Evolutionary conservation across 2,113 vertebrate genomes (phyloP).

Genomic region (Hippocampus mohnikei): DNA sequence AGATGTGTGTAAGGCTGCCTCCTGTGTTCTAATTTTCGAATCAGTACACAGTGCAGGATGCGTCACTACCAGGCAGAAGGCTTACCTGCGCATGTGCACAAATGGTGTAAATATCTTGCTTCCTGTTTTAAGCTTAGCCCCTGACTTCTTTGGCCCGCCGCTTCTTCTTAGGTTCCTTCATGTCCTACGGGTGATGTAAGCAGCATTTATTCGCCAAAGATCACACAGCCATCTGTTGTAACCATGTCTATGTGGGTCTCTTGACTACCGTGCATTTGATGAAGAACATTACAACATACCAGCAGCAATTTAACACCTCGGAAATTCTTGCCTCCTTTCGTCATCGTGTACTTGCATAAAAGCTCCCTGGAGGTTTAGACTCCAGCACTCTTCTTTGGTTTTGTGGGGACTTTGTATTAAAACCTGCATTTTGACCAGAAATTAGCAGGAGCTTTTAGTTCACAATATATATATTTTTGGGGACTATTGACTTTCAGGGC

Average conservation of each 20-base stretch:
- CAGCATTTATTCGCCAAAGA: slow-evolving; percentile 29
- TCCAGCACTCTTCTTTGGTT: neutral
- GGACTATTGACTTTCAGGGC: neutral
- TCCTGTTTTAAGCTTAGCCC: slow-evolving; percentile 6
- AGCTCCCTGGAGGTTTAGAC: neutral
- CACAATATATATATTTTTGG: too few species aligned
- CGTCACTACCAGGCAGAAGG: slow-evolving; percentile 3
- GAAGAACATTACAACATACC: slow-evolving; percentile 3
- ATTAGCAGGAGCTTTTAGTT: neutral
- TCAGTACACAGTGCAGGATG: neutral
- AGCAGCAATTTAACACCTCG: neutral
- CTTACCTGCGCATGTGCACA: neutral
- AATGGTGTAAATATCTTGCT: slow-evolving; percentile 11
- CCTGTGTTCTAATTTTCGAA: slow-evolving; percentile 9
- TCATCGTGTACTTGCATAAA: neutral
- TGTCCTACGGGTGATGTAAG: slow-evolving; percentile 25
- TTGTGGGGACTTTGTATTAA: neutral
- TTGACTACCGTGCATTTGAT: slow-evolving; percentile 19
- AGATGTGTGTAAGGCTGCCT: slow-evolving; percentile 1
- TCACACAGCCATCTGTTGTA: slow-evolving; percentile 37
- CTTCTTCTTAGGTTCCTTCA: slow-evolving; percentile 13
- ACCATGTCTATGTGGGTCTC: slow-evolving; percentile 21
- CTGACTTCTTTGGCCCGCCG: slow-evolving; percentile 19
- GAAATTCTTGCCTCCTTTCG: neutral
- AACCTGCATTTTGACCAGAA: too few species aligned